phyloP scores from a whole-genome alignment of 2,888 invertebrate genomes.

The Deilephila porcellus region DNA sequence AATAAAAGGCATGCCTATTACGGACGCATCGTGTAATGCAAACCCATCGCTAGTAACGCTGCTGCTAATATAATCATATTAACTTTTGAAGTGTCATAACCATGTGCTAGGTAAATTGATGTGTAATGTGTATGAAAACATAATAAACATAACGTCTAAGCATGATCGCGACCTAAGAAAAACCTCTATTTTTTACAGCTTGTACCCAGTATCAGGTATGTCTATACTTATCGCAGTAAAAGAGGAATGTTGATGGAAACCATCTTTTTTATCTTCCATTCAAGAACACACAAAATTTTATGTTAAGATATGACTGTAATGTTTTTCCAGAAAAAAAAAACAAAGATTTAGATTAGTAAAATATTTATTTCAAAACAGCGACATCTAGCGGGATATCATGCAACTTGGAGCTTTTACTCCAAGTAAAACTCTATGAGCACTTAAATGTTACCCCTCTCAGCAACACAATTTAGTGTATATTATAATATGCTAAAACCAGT shows the following conservation, averaged over 20 bases:
- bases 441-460: background rate
- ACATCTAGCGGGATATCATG: slow-evolving; percentile 4
- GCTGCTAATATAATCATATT: background rate
- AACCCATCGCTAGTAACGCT: background rate
- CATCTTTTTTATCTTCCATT: too few relatives aligned
- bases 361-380: background rate
- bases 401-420: background rate
- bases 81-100: background rate
- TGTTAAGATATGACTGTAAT: background rate
- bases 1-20: background rate
- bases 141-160: too few relatives aligned
- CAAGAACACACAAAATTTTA: too few relatives aligned
- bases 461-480: too few relatives aligned
- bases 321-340: background rate
- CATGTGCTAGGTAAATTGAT: background rate
- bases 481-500: too few relatives aligned
- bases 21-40: background rate
- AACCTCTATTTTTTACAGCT: too few relatives aligned
- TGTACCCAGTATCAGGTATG: too few relatives aligned
- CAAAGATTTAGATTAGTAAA: background rate
- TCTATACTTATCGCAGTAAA: too few relatives aligned
- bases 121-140: background rate
- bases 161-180: too few relatives aligned
- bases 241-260: too few relatives aligned
- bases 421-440: background rate